Conservation (phyloP, 1,140 invertebrate species). For the Lerema accius region DNA sequence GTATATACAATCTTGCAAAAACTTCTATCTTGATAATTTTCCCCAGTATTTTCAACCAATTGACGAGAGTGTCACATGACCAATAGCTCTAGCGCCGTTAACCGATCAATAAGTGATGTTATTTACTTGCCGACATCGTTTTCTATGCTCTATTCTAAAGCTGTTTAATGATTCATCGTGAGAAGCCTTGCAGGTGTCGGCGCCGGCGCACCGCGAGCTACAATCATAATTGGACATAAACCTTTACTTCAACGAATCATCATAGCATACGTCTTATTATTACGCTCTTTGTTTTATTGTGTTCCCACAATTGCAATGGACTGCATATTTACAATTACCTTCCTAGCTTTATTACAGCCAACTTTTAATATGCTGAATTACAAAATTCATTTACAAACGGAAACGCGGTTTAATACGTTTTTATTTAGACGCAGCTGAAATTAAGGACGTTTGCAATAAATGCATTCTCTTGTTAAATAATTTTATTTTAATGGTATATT, state of each 20-base stretch:
- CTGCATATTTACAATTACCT: neutral
- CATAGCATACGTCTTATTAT: constrained; percentile 19
- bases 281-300: constrained; percentile 12
- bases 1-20: no score
- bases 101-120: neutral
- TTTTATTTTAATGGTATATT: no score
- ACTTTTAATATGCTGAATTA: neutral
- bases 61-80: neutral
- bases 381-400: constrained; percentile 1
- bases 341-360: neutral
- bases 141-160: neutral
- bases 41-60: no score
- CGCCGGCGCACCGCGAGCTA: constrained; percentile 43
- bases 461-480: no score
- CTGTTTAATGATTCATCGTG: constrained; percentile 52
- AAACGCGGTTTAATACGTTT: neutral
- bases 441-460: neutral
- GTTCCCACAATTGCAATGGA: constrained; percentile 18
- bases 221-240: constrained; percentile 30
- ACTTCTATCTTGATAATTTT: no score
- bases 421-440: neutral
- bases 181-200: constrained; percentile 61
- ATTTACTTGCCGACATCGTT: neutral
- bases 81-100: no score
- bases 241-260: constrained; percentile 16